Conservation (phyloP, 1,140 invertebrate species). For the Drosophila erecta region DNA sequence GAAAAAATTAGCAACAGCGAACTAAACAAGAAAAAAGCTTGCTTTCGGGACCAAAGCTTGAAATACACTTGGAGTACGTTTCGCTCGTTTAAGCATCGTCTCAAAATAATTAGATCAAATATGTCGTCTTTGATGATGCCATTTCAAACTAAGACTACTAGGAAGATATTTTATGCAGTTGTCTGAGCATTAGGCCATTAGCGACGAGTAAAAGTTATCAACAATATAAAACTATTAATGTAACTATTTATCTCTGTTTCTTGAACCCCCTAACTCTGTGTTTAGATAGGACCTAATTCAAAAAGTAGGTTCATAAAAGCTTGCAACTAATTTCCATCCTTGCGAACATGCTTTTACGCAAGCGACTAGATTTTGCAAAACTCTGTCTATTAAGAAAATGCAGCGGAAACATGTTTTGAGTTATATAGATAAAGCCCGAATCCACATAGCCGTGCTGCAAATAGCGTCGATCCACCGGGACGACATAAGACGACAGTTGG, state of each 20-base stretch:
- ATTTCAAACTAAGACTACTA: too few relatives aligned
- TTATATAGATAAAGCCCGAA: slow-evolving; percentile 66
- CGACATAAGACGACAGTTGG: slow-evolving; percentile 41
- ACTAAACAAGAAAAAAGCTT: slow-evolving; percentile 31
- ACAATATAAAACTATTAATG: too few relatives aligned
- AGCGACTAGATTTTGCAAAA: slow-evolving; percentile 35
- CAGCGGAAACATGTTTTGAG: slow-evolving; percentile 68
- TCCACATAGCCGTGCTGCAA: slow-evolving; percentile 46
- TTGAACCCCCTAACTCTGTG: too few relatives aligned
- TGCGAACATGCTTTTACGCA: neutral
- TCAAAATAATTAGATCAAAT: too few relatives aligned
- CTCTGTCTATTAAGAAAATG: slow-evolving; percentile 58
- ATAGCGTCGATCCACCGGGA: slow-evolving; percentile 29
- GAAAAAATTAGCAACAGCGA: slow-evolving; percentile 21
- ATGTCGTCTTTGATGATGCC: too few relatives aligned
- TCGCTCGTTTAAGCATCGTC: too few relatives aligned
- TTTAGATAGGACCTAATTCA: neutral
- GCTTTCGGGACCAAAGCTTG: neutral
- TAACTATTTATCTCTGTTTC: too few relatives aligned
- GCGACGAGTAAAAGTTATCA: too few relatives aligned
- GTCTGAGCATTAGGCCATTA: too few relatives aligned
- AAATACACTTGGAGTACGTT: neutral
- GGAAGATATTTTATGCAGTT: too few relatives aligned
- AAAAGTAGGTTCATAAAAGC: neutral
- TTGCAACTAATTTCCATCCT: neutral